These are phyloP conservation scores for Arion vulgaris DNA, from an alignment of 1,140 invertebrate genomes.

Conservation along the genomic window DNA sequence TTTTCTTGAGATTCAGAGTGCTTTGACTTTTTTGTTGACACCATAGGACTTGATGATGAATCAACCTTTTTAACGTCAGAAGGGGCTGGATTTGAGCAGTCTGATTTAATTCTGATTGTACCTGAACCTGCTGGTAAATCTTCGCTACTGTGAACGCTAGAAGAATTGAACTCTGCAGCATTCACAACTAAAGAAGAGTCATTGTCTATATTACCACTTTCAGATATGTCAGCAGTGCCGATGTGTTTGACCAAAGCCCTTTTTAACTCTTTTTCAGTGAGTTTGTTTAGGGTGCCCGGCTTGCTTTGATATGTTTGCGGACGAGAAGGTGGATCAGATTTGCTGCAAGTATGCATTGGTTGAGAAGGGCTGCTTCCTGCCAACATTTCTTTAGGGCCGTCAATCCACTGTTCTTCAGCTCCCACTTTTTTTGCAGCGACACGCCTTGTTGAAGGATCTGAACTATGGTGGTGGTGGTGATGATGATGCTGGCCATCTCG, in stretches of 20 bases:
- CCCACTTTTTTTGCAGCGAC: slow-evolving; percentile 75
- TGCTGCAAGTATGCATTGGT: slow-evolving; percentile 53
- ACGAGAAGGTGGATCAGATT: slow-evolving; percentile 35
- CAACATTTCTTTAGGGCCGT: slow-evolving; percentile 80
- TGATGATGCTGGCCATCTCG: not conserved
- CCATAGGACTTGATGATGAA: slow-evolving; percentile 27
- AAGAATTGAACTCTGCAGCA: slow-evolving; percentile 57
- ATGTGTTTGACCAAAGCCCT: slow-evolving; percentile 47
- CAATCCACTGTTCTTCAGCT: slow-evolving; percentile 94
- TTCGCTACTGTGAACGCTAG: slow-evolving; percentile 53
- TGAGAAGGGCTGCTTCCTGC: slow-evolving; percentile 38
- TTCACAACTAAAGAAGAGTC: slow-evolving; percentile 52
- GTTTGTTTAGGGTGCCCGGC: slow-evolving; percentile 43
- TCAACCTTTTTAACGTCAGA: slow-evolving; percentile 60
- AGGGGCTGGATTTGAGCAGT: slow-evolving; percentile 3
- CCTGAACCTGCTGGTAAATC: not conserved
- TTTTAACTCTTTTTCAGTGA: slow-evolving; percentile 45
- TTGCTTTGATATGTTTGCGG: not conserved
- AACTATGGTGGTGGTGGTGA: slow-evolving; percentile 28
- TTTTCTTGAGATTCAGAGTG: slow-evolving; percentile 46
- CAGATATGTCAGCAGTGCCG: slow-evolving; percentile 54
- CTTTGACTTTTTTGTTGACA: slow-evolving; percentile 48
- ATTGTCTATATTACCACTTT: slow-evolving; percentile 61
- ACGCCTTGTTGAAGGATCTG: slow-evolving; percentile 34
- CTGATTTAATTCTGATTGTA: slow-evolving; percentile 38